Evolutionary conservation across 1,140 invertebrate species (phyloP), one percentile per base, ranked within the genome.

Genomic region (Chelonus insularis): DNA sequence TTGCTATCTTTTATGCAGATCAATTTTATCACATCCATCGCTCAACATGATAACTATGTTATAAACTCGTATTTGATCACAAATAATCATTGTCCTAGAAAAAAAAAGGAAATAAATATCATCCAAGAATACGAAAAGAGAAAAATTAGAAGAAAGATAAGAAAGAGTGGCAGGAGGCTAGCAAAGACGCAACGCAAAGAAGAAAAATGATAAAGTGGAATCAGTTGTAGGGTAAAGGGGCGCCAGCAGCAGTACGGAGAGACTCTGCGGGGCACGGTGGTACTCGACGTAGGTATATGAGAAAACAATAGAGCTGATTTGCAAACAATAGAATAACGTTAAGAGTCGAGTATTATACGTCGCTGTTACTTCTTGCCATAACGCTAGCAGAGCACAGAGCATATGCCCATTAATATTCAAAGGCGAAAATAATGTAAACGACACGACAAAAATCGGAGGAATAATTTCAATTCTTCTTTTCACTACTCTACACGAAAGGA

Each of bases 311-410:
- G 79, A 80, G 77, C 79, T 82, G 78, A 82, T 82, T 82, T 82
- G 79, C 80, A 82, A 82, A 82, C 80, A 82, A 82, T 82, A 81
- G 80, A 82, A 82, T 82, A 82, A 82, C 78, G 78, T 82, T 82
- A 80, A 79, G 75, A 79, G 73, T 74, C 74, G 71, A 76, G 78
- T 80, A 82, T 79, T 80, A 81, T 81, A 80, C 77, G 77, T 73
- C 71, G 74, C 78, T 78, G 77, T 79, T 79, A 75, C 73, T 78
- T 77, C 23, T 56, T 65, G 77, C 75, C 76, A 79, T 79, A 79
- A 81, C 77, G 76, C 76, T 14, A 43, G 18, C 23, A n/a, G 34
- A 29, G 14, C 37, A 41, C 25, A 54, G 51, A 45, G 77, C 78
- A 81, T 81, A 81, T 81, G 78, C 75, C 78, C 78, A 81, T 81